Evolutionary conservation across 2,888 invertebrate species (phyloP).

Genomic region (Cistogaster globosa): DNA sequence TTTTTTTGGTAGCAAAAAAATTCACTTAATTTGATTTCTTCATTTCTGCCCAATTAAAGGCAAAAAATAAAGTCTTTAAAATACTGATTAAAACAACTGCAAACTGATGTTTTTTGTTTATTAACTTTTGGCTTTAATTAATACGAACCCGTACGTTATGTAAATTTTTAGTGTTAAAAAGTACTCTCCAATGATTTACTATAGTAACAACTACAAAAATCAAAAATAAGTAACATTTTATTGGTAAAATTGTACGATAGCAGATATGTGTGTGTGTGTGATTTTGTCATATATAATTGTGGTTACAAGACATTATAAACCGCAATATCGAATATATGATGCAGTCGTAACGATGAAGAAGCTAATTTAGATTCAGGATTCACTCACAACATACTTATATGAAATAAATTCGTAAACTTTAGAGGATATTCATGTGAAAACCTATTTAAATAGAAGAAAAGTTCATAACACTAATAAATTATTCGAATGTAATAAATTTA

Average conservation of each 20-base stretch:
- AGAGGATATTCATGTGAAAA: conserved; percentile 11
- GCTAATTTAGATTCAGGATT: conserved; percentile 33
- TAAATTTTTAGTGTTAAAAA: background rate
- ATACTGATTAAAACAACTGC: background rate
- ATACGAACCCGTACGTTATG: background rate
- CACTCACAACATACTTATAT: conserved; percentile 7
- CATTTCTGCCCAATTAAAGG: background rate
- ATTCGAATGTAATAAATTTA: too few relatives aligned
- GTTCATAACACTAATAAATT: background rate
- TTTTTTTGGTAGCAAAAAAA: too few relatives aligned
- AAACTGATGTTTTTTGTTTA: background rate
- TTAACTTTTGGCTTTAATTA: background rate
- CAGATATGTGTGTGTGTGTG: too few relatives aligned
- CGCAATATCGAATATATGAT: conserved; percentile 45
- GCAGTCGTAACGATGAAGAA: conserved; percentile 41
- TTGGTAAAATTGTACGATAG: background rate
- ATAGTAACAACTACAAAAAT: background rate
- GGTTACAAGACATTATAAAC: conserved; percentile 32
- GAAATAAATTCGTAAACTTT: conserved; percentile 25
- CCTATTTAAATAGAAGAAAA: background rate
- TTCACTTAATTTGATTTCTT: too few relatives aligned
- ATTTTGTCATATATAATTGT: background rate
- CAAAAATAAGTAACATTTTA: background rate
- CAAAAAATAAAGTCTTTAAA: background rate
- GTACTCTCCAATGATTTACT: background rate